Conservation (phyloP, 1,140 invertebrate species). For the Drosophila teissieri region DNA sequence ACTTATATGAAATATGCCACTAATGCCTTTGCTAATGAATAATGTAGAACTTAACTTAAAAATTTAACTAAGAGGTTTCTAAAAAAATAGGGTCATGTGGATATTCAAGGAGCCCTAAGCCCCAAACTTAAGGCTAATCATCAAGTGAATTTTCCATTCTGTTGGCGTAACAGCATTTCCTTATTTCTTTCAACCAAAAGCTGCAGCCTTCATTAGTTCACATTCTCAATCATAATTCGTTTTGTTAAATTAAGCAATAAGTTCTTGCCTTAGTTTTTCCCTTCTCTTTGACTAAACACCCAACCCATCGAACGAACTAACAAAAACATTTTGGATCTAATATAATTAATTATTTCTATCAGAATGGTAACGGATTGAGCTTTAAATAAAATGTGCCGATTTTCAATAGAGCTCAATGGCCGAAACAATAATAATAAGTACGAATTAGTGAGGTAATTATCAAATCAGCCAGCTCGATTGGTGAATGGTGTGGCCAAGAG, state of each 20-base stretch:
- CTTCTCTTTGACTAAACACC: slow-evolving; percentile 17
- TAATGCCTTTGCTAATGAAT: too few relatives aligned
- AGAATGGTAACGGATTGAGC: slow-evolving; percentile 29
- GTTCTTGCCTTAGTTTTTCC: slow-evolving; percentile 6
- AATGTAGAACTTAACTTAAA: too few relatives aligned
- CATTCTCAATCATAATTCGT: background rate
- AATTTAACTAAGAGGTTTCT: too few relatives aligned
- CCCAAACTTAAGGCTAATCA: too few relatives aligned
- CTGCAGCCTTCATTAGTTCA: background rate
- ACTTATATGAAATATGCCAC: too few relatives aligned
- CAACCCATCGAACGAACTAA: slow-evolving; percentile 14
- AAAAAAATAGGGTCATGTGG: too few relatives aligned
- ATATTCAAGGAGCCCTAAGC: too few relatives aligned
- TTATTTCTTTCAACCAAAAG: background rate
- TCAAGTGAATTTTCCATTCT: too few relatives aligned
- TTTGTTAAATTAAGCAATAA: slow-evolving; percentile 12
- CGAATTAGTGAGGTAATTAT: slow-evolving; percentile 64
- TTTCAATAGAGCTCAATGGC: slow-evolving; percentile 56
- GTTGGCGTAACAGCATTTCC: background rate
- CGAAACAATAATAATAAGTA: slow-evolving; percentile 52
- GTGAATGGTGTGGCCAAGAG: slow-evolving; percentile 62
- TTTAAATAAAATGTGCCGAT: slow-evolving; percentile 37
- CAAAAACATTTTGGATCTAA: slow-evolving; percentile 9
- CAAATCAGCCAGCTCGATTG: slow-evolving; percentile 52
- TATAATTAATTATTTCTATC: slow-evolving; percentile 39